Conservation (phyloP, 1,140 invertebrate genomes). For the Brachionus koreanus region DNA sequence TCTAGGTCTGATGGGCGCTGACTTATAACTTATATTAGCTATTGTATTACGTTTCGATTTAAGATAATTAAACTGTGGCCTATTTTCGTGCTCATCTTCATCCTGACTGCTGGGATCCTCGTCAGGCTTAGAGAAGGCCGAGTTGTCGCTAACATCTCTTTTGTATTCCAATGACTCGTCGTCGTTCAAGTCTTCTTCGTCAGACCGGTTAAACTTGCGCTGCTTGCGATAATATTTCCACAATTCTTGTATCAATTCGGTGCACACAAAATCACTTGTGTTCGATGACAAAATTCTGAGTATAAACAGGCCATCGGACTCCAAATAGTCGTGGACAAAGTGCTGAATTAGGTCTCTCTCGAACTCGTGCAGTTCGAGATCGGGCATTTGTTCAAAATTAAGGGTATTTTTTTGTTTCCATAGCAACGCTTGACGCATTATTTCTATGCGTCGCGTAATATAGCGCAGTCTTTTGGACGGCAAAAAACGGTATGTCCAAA, state of each 20-base stretch:
- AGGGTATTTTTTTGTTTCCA: conserved; percentile 24
- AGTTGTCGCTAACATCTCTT: neutral
- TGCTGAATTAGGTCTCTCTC: conserved; percentile 52
- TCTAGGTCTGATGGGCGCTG: neutral
- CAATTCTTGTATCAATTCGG: conserved; percentile 60
- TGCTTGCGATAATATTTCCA: conserved; percentile 58
- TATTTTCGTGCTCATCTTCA: neutral
- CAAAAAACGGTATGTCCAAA: conserved; percentile 43
- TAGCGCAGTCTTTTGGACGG: conserved; percentile 41
- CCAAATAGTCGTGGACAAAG: conserved; percentile 61
- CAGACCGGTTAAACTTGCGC: conserved; percentile 45
- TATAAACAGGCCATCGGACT: conserved; percentile 61
- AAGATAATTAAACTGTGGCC: neutral
- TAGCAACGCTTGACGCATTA: conserved; percentile 14
- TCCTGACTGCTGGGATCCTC: neutral
- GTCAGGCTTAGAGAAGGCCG: neutral
- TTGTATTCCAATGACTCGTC: neutral
- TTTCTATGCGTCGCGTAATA: conserved; percentile 31
- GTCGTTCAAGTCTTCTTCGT: conserved; percentile 23
- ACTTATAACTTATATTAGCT: neutral
- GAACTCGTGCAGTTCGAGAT: conserved; percentile 47
- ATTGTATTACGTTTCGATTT: conserved; percentile 13
- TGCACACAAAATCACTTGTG: conserved; percentile 61
- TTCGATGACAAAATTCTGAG: conserved; percentile 61
- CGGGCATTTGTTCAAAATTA: conserved; percentile 18